These are phyloP conservation scores for Nixonia krombeini DNA, from an alignment of 1,140 invertebrate species.

Conservation along the genomic window DNA sequence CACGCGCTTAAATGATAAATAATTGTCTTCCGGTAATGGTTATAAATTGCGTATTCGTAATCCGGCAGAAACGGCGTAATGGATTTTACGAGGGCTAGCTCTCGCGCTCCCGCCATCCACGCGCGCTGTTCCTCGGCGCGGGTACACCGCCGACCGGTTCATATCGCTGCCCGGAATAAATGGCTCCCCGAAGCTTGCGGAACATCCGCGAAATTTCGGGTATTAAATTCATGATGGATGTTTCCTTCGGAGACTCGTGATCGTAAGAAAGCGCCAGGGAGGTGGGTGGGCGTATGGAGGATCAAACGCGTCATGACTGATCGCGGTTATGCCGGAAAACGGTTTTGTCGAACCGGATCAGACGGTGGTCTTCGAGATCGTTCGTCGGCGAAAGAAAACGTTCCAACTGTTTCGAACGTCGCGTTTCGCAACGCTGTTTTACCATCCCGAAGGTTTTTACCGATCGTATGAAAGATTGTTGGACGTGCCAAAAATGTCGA, in stretches of 20 bases:
- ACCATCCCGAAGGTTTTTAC: not conserved
- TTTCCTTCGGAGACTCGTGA: conserved; percentile 33
- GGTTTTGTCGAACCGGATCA: conserved; percentile 1
- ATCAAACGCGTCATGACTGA: conserved; percentile 11
- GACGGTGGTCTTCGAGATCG: conserved; percentile 5
- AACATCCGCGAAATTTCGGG: conserved; percentile 59
- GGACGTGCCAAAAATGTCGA: too few relatives aligned
- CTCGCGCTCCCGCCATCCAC: conserved; percentile 1
- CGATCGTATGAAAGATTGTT: too few relatives aligned
- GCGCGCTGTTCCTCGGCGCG: too few relatives aligned
- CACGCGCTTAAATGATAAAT: conserved; percentile 40
- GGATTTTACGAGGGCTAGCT: conserved; percentile 6
- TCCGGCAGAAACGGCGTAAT: conserved; percentile 18
- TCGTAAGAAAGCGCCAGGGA: conserved; percentile 17
- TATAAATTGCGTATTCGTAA: conserved; percentile 41
- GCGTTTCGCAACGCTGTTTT: too few relatives aligned
- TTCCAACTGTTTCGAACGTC: too few relatives aligned
- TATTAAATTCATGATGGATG: conserved; percentile 67
- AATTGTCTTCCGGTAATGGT: conserved; percentile 18
- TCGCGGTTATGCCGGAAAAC: conserved; percentile 9
- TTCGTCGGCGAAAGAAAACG: too few relatives aligned
- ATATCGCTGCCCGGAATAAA: conserved; percentile 34
- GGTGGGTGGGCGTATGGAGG: conserved; percentile 19
- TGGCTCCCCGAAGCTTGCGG: conserved; percentile 25
- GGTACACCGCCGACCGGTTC: conserved; percentile 22